Percentiles rank a stretch among this genome's conserved stretches.
These are phyloP conservation scores for Chymomyza caudatula DNA, from an alignment of 2,888 invertebrate species.

Conservation along the genomic window DNA sequence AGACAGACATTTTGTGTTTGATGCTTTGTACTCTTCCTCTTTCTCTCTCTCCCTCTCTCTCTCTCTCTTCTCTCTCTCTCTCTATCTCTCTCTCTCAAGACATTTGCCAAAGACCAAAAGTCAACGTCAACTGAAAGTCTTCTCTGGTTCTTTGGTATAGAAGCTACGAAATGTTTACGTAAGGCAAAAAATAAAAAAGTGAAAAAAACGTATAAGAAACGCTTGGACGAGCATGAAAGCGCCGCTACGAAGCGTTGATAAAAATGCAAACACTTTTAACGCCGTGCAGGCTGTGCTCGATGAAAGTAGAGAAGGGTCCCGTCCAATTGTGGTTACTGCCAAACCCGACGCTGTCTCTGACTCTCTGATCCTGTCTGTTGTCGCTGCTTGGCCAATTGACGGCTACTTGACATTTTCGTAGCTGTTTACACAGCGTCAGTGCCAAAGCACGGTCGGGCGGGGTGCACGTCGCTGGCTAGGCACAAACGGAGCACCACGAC, in stretches of 20 bases:
- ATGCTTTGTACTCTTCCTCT: neutral
- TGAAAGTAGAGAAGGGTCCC: neutral
- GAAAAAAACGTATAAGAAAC: slow-evolving; percentile 17
- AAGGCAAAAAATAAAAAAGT: slow-evolving; percentile 35
- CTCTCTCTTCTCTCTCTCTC: neutral
- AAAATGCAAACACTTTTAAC: slow-evolving; percentile 65
- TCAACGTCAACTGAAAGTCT: slow-evolving; percentile 57
- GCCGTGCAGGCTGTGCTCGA: slow-evolving; percentile 18
- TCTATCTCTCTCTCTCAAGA: neutral
- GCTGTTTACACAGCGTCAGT: slow-evolving; percentile 56
- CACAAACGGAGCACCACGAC: neutral
- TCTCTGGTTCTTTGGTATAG: slow-evolving; percentile 28
- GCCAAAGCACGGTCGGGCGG: slow-evolving; percentile 18
- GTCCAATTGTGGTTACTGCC: slow-evolving; percentile 55
- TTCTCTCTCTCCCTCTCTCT: neutral
- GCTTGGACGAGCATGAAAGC: slow-evolving; percentile 24
- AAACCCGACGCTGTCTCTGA: neutral
- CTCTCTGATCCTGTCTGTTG: slow-evolving; percentile 17
- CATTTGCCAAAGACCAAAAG: slow-evolving; percentile 28
- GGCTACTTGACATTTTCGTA: slow-evolving; percentile 67
- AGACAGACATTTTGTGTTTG: slow-evolving; percentile 7
- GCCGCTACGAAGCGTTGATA: slow-evolving; percentile 43
- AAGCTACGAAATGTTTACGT: slow-evolving; percentile 18
- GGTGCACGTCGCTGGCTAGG: too few species aligned
- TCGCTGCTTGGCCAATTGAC: slow-evolving; percentile 53